These are phyloP conservation scores for Acanthis flammea DNA, from an alignment of 2,797 vertebrate species.

Conservation along the genomic window DNA sequence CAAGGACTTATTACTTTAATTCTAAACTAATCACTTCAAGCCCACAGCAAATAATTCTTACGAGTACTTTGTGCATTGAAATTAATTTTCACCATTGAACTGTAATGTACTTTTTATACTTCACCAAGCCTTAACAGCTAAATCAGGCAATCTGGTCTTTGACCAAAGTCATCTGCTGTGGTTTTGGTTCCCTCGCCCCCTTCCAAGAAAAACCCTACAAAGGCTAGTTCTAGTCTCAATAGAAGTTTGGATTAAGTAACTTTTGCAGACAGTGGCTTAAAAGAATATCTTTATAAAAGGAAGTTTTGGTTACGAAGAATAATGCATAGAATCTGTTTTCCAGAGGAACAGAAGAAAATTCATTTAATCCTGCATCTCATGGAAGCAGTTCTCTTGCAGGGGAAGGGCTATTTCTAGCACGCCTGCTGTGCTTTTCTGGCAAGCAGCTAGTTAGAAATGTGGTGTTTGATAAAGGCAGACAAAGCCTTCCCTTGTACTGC, in stretches of 20 bases:
- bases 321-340: slow-evolving; percentile 23
- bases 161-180: background rate
- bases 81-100: background rate
- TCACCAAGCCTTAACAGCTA: background rate
- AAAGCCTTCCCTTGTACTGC: slow-evolving; percentile 87
- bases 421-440: slow-evolving; percentile 85
- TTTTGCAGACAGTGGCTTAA: background rate
- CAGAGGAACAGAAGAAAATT: slow-evolving; percentile 12
- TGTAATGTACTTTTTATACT: background rate
- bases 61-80: background rate
- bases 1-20: background rate
- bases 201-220: background rate
- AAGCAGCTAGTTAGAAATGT: slow-evolving; percentile 70
- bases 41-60: background rate
- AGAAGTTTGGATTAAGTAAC: background rate
- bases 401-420: slow-evolving; percentile 80
- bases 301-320: background rate
- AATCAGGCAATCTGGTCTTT: background rate
- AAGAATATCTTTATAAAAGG: background rate
- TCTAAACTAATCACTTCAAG: background rate
- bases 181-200: background rate
- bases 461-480: slow-evolving; percentile 74
- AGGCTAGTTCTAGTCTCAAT: background rate
- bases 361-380: slow-evolving; percentile 6
- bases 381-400: slow-evolving; percentile 68